Conservation (phyloP, 2,888 invertebrate genomes). For the Coelinius sp. region DNA sequence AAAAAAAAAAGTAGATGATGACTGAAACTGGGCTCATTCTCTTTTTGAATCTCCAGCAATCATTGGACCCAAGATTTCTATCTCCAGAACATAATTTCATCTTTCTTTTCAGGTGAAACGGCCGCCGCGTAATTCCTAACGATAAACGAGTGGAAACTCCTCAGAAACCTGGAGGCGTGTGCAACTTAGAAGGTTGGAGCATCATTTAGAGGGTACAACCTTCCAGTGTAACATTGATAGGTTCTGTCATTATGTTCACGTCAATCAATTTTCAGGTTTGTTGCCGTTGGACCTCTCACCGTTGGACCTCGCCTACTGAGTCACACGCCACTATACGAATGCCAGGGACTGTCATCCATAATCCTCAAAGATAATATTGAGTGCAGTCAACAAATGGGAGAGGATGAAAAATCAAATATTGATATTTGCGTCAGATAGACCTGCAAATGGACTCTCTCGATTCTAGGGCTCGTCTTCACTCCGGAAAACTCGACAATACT, state of each 20-base stretch:
- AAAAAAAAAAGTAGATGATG: conserved; percentile 8
- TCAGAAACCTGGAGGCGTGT: conserved; percentile 40
- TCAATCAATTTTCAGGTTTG: conserved; percentile 61
- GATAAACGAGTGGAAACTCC: conserved; percentile 23
- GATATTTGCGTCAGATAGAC: conserved; percentile 36
- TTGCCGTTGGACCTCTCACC: conserved; percentile 44
- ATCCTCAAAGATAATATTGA: conserved; percentile 38
- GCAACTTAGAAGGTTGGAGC: conserved; percentile 19
- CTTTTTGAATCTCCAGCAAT: background rate
- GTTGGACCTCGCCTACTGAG: background rate
- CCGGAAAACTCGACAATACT: conserved; percentile 29
- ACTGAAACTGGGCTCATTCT: background rate
- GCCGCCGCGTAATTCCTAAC: conserved; percentile 31
- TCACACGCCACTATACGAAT: conserved; percentile 61
- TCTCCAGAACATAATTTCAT: conserved; percentile 19
- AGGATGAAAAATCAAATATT: conserved; percentile 6
- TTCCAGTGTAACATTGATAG: conserved; percentile 46
- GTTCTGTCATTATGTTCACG: conserved; percentile 64
- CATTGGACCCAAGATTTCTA: conserved; percentile 30
- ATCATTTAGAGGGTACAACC: conserved; percentile 3
- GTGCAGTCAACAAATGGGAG: conserved; percentile 7
- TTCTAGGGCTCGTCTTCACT: conserved; percentile 32
- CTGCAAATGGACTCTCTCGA: conserved; percentile 22
- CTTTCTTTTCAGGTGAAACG: conserved; percentile 7
- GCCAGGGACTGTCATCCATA: conserved; percentile 48